Conservation (phyloP, 2,888 invertebrate species). For the Gari tellinella region DNA sequence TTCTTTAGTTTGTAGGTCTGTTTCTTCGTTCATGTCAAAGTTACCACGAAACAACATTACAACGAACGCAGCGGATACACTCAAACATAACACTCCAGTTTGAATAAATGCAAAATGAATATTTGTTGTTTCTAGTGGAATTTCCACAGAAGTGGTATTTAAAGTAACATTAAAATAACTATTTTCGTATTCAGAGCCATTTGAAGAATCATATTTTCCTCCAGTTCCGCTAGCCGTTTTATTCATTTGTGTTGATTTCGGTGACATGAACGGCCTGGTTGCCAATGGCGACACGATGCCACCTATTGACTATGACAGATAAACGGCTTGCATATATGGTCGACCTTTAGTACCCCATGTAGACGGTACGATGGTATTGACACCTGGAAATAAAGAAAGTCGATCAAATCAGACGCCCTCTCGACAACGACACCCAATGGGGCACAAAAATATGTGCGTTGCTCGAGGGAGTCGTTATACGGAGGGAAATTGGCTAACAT, state of each 20-base stretch:
- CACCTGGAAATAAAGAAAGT: slow-evolving; percentile 25
- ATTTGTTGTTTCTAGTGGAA: neutral
- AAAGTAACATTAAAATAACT: neutral
- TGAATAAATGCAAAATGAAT: slow-evolving; percentile 46
- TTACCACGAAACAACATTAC: slow-evolving; percentile 28
- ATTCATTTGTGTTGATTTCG: neutral
- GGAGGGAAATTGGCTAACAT: no score
- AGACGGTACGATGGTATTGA: slow-evolving; percentile 50
- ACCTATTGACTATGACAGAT: slow-evolving; percentile 45
- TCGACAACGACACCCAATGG: no score
- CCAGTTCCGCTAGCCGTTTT: neutral
- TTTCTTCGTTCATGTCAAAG: slow-evolving; percentile 9
- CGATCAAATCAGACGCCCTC: no score
- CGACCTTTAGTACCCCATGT: slow-evolving; percentile 45
- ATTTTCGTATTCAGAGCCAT: no score
- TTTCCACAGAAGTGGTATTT: no score
- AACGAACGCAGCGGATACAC: slow-evolving; percentile 30
- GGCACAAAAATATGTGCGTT: no score
- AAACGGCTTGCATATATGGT: slow-evolving; percentile 50
- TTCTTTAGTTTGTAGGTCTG: neutral
- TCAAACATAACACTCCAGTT: slow-evolving; percentile 13
- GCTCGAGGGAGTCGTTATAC: no score
- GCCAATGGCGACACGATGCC: slow-evolving; percentile 44
- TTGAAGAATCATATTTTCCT: no score
- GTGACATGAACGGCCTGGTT: slow-evolving; percentile 48